Evolutionary conservation across 2,113 vertebrate genomes (phyloP).

Genomic region (Mustelus asterias): DNA sequence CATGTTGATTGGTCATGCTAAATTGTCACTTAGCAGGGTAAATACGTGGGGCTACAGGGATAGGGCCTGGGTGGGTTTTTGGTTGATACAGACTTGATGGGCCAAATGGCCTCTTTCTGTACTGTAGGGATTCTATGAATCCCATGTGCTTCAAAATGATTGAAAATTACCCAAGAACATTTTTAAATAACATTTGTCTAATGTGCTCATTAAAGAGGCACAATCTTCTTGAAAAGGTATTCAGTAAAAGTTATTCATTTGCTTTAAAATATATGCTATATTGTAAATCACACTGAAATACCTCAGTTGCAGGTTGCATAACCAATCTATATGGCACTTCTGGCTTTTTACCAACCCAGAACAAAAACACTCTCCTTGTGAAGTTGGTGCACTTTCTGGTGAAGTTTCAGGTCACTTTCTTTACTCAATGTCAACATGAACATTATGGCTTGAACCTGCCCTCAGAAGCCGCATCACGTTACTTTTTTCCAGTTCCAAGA

Average conservation of each 20-base stretch:
- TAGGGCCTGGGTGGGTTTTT: no score
- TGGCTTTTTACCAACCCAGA: background rate
- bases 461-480: background rate
- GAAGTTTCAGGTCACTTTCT: background rate
- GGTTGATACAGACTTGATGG: no score
- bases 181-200: background rate
- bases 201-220: background rate
- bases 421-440: background rate
- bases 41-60: no score
- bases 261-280: background rate
- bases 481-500: slow-evolving; percentile 3
- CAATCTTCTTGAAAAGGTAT: background rate
- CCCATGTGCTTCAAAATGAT: background rate
- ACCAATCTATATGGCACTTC: background rate
- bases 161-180: background rate
- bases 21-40: no score
- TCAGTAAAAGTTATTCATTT: background rate
- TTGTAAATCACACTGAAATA: background rate
- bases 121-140: background rate
- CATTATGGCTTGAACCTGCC: background rate
- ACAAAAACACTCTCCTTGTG: background rate
- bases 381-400: background rate
- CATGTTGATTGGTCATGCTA: no score
- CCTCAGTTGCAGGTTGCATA: background rate
- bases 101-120: no score